Percentiles rank a stretch among this genome's conserved stretches.
These are phyloP conservation scores for Holothuria leucospilota DNA, from an alignment of 53 echinoderm and acorn worm genomes.

Conservation along the genomic window DNA sequence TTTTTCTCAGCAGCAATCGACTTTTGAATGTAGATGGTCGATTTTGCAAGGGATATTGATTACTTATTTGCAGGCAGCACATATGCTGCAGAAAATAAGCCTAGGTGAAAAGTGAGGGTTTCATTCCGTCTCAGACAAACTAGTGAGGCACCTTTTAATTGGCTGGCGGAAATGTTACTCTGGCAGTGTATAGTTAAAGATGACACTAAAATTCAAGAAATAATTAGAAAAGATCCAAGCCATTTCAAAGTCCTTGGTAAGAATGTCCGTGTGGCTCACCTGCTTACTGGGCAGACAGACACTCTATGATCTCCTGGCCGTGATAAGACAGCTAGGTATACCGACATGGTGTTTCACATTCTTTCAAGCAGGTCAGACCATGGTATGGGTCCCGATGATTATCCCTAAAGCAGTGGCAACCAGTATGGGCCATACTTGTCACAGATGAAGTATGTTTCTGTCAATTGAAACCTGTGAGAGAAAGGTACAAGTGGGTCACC, in stretches of 20 bases:
- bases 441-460: slow-evolving; percentile 52
- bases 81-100: slow-evolving; percentile 38
- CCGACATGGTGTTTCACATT: slow-evolving; percentile 62
- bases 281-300: slow-evolving; percentile 58
- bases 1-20: slow-evolving; percentile 23
- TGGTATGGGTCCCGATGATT: slow-evolving; percentile 58
- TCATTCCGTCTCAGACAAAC: slow-evolving; percentile 14
- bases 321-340: slow-evolving; percentile 30
- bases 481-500: slow-evolving; percentile 48
- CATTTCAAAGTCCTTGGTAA: slow-evolving; percentile 34
- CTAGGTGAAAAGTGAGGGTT: slow-evolving; percentile 28
- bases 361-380: slow-evolving; percentile 65
- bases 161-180: background rate
- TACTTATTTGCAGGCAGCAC: slow-evolving; percentile 40
- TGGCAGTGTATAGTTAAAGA: slow-evolving; percentile 22
- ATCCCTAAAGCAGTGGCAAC: slow-evolving; percentile 50
- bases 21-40: slow-evolving; percentile 15
- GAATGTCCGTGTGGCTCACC: slow-evolving; percentile 53
- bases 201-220: background rate
- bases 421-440: slow-evolving; percentile 39
- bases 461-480: slow-evolving; percentile 49
- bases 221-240: slow-evolving; percentile 21
- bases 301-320: slow-evolving; percentile 44
- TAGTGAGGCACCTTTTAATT: background rate
- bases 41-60: slow-evolving; percentile 33